Evolutionary conservation across 2,888 invertebrate genomes (phyloP), one percentile per base, ranked within the genome.

Genomic region (Drosophila flavopinicola): DNA sequence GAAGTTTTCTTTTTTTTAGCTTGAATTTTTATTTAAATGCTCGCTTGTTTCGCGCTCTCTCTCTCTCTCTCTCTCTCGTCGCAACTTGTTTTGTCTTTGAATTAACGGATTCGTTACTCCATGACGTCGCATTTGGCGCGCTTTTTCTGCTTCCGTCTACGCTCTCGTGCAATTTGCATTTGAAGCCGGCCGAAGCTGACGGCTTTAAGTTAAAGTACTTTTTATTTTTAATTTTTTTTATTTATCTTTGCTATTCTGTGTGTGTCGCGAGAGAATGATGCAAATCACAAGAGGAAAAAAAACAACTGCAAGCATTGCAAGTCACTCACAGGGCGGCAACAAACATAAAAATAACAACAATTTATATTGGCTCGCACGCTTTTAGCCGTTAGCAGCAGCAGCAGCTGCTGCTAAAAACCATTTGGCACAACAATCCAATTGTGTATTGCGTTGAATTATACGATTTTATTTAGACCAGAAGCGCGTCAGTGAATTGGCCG

Each of bases 341-440:
- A 44, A 44, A n/a, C n/a, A n/a, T n/a, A n/a, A 49, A 11, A 52
- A 17, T 27, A 66, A 56, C 48, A 52, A 61, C 54, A 51, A 54
- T 37, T 52, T 42, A 57, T 39, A 53, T 66, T 56, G 52, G 48
- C 59, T 58, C 53, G 53, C 73, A 79, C 73, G 67, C 67, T 67
- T 76, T 39, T 65, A 33, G 52, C 39, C 15, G 24, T 38, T 23
- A 24, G 30, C 54, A 48, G 48, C 47, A 44, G 61, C 57, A 44
- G 44, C 30, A 37, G 32, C n/a, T 48, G 42, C 25, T 53, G 59
- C 60, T 48, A 59, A 65, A 67, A 66, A 41, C 27, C 68, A 79
- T 78, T 83, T 83, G 85, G 79, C 83, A 65, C 61, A 66, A 73
- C 66, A 78, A 85, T 70, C 57, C 65, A 83, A 65, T 57, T 73